Evolutionary conservation across 2,797 vertebrate genomes (phyloP).

Genomic region (Rhinogobio ventralis): DNA sequence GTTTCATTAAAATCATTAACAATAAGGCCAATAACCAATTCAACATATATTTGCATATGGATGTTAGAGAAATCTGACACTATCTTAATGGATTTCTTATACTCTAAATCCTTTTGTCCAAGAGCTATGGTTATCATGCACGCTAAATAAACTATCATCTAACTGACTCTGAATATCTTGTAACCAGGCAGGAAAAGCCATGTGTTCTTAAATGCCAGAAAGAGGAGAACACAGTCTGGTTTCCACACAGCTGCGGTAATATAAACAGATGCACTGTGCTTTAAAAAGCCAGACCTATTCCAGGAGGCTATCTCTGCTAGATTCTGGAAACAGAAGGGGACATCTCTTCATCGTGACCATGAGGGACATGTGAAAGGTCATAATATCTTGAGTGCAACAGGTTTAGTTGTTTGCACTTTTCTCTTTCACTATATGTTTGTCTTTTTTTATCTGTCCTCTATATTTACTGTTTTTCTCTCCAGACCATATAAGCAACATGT

Average conservation of each 20-base stretch:
- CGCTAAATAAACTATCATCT: conserved; percentile 29
- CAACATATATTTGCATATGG: neutral
- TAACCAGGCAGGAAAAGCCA: conserved; percentile 40
- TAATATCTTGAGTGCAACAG: conserved; percentile 29
- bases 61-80: neutral
- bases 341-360: conserved; percentile 29
- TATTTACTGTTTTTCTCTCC: neutral
- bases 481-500: neutral
- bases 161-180: conserved; percentile 30
- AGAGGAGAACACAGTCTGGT: conserved; percentile 47
- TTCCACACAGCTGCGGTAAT: conserved; percentile 57
- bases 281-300: conserved; percentile 54
- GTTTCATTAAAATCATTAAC: conserved; percentile 11
- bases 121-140: neutral
- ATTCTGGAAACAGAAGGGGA: conserved; percentile 49
- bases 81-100: neutral
- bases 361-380: conserved; percentile 45
- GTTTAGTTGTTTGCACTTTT: conserved; percentile 23
- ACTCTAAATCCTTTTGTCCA: neutral
- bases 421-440: neutral
- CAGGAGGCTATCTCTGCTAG: conserved; percentile 48
- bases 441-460: neutral
- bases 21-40: neutral
- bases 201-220: conserved; percentile 51
- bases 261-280: conserved; percentile 55